These are phyloP conservation scores for Acanthurus lineatus DNA, from an alignment of 2,797 vertebrate species.

Conservation along the genomic window DNA sequence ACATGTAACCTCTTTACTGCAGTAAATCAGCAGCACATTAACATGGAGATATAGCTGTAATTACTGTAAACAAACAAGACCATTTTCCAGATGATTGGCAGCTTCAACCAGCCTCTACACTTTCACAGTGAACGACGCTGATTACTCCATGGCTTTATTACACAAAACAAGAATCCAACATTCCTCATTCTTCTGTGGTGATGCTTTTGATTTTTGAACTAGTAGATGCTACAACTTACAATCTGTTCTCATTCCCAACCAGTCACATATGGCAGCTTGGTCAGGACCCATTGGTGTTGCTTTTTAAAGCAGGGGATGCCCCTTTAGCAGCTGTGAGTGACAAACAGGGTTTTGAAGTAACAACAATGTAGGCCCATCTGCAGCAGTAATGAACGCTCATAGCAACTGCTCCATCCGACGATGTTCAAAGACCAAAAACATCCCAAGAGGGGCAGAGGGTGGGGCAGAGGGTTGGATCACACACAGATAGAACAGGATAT, in stretches of 20 bases:
- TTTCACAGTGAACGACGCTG: slow-evolving; percentile 9
- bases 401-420: too few relatives aligned
- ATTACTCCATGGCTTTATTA: slow-evolving; percentile 31
- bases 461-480: too few relatives aligned
- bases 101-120: slow-evolving; percentile 20
- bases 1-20: neutral
- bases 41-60: slow-evolving; percentile 57
- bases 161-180: slow-evolving; percentile 10
- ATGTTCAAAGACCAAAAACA: too few relatives aligned
- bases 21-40: slow-evolving; percentile 42
- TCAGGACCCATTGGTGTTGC: too few relatives aligned
- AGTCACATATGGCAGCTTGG: too few relatives aligned
- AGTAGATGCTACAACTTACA: neutral
- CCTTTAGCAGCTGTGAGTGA: too few relatives aligned
- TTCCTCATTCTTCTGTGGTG: slow-evolving; percentile 15
- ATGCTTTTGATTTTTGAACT: slow-evolving; percentile 4
- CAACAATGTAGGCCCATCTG: too few relatives aligned
- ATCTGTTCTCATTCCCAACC: neutral
- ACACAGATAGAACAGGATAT: too few relatives aligned
- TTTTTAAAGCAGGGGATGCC: too few relatives aligned
- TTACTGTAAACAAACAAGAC: slow-evolving; percentile 60
- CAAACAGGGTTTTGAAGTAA: too few relatives aligned
- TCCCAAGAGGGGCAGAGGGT: too few relatives aligned
- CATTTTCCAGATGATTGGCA: slow-evolving; percentile 66
- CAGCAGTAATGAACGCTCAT: too few relatives aligned